A percentile compares a stretch with the other conserved stretches of the same genome.
phyloP scores from a whole-genome alignment of 2,888 invertebrate species.

The Ischnura elegans region DNA sequence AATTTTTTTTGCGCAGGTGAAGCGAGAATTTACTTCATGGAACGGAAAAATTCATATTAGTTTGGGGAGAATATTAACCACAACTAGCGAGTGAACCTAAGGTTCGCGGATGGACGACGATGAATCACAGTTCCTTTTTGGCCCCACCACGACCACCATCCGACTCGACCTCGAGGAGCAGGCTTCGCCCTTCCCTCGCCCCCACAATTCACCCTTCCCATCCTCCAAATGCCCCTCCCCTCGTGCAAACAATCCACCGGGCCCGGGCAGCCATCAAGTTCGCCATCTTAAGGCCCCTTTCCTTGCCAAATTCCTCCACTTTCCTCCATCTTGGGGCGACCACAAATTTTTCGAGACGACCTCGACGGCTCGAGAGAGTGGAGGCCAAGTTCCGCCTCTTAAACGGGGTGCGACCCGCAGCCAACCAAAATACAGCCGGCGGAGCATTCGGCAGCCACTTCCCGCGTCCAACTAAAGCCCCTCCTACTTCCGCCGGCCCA shows the following conservation, averaged over 20 bases:
- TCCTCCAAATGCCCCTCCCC: background rate
- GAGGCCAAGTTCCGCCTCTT: background rate
- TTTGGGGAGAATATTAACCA: too few species aligned
- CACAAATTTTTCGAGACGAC: background rate
- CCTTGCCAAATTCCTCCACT: constrained; percentile 19
- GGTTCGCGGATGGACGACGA: too few species aligned
- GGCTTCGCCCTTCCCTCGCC: background rate
- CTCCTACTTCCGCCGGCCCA: background rate
- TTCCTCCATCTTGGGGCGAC: background rate
- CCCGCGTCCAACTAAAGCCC: background rate
- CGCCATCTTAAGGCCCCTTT: background rate
- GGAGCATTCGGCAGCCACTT: background rate
- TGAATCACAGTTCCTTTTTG: too few species aligned
- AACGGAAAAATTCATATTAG: too few species aligned
- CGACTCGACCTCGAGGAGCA: background rate
- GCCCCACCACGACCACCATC: too few species aligned
- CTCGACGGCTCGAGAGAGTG: background rate
- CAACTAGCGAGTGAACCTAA: too few species aligned
- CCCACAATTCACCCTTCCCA: background rate
- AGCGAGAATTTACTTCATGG: too few species aligned
- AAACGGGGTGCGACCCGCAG: background rate
- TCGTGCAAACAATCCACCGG: background rate
- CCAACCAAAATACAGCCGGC: background rate
- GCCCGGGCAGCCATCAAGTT: background rate
- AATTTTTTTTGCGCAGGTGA: too few species aligned